Percentiles rank a stretch among this genome's conserved stretches.
Conservation (phyloP, 2,888 invertebrate species). For the Eupithecia abbreviata region DNA sequence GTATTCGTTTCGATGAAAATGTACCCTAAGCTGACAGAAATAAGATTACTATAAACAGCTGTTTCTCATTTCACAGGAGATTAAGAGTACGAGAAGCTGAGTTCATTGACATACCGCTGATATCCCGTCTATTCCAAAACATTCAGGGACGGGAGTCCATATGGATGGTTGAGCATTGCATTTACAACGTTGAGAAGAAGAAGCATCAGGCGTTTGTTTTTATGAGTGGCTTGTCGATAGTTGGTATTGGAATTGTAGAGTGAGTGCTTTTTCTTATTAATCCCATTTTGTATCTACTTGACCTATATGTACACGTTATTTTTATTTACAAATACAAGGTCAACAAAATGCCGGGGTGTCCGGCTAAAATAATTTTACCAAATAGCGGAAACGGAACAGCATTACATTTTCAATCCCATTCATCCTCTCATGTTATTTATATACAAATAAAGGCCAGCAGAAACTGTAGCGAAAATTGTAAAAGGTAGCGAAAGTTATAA, state of each 20-base stretch:
- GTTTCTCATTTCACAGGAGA: slow-evolving; percentile 52
- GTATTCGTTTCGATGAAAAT: neutral
- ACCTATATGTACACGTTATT: neutral
- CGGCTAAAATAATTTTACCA: too few species aligned
- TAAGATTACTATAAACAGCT: neutral
- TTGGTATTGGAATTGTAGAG: slow-evolving; percentile 73
- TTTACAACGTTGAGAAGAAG: slow-evolving; percentile 48
- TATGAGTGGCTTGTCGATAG: slow-evolving; percentile 58
- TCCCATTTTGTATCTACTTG: too few species aligned
- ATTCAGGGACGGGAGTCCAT: slow-evolving; percentile 65
- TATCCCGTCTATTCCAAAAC: slow-evolving; percentile 61
- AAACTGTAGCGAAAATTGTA: too few species aligned
- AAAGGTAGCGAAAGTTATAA: too few species aligned
- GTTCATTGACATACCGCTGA: slow-evolving; percentile 66
- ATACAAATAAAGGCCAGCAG: neutral
- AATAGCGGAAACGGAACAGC: too few species aligned
- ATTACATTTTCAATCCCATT: too few species aligned
- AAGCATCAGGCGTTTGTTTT: slow-evolving; percentile 63
- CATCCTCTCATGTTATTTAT: too few species aligned
- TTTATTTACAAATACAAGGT: neutral
- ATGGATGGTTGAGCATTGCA: slow-evolving; percentile 63
- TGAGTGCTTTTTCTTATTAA: slow-evolving; percentile 47
- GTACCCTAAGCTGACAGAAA: neutral
- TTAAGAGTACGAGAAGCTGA: slow-evolving; percentile 72
- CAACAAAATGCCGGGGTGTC: neutral